Base-by-base conservation (phyloP, 2,113 vertebrate genomes). In the Anarhynchus alexandrinus region DNA sequence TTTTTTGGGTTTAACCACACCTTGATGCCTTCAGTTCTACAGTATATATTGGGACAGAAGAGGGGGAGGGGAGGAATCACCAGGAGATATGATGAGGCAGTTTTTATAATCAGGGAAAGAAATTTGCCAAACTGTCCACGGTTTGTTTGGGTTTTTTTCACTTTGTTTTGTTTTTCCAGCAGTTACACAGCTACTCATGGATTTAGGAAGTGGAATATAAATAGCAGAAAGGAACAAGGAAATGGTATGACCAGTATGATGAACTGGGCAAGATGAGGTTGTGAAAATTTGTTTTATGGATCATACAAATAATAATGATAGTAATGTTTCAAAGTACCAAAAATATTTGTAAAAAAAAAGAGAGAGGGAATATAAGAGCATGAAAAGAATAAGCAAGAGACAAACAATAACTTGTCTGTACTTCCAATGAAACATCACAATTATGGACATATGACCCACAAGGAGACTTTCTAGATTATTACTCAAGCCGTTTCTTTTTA, bases 11-110 rank as follows among this genome's bases (percentile, higher is more conserved):
- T 92, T 78, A 88, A 74, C 93, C 98, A 99, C 98, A 98, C 98
- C 98, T 97, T 96, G 98, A 98, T 98, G 98, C 98, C 98, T 99
- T 98, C 98, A 97, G 98, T 97, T 96, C 96, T 97, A 84, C 91
- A 87, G 88, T 57, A 82, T 86, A 89, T 88, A 92, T 93, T 93
- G 80, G 86, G 84, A 78, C 4, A 62, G 67, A 40, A 42, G 57
- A 78, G 4, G n/a, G 95, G 88, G 66, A 73, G 76, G 69, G 38
- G 59, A 52, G 61, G 62, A 55, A 49, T 42, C 30, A 10, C 58
- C 64, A 19, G 30, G 25, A 57, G 84, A 89, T 89, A 36, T 17
- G 58, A 38, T 66, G 45, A 72, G 84, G 92, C 51, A 58, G 64
- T 74, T 96, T 92, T 93, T 82, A 80, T 84, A 96, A 97, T 97